Evolutionary conservation across 92 coral and sea anemone genomes (phyloP).

Genomic region (Parazoanthus darwini): DNA sequence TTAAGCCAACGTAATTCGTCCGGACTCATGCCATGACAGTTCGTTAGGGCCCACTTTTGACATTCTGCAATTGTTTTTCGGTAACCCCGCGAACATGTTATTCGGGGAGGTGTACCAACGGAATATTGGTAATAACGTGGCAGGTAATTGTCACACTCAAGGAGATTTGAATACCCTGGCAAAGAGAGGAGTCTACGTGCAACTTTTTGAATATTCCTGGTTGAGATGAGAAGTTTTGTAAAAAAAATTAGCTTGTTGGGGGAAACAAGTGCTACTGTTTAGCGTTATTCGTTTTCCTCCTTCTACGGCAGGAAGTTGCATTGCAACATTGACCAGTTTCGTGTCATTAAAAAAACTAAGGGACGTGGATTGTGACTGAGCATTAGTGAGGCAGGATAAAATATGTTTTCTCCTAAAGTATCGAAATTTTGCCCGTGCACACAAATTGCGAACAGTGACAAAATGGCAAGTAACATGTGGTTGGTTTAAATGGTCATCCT

Average conservation of each 20-base stretch:
- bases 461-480: constrained; percentile 18
- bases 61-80: constrained; percentile 28
- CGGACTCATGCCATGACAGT: background rate
- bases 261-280: background rate
- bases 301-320: background rate
- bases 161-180: constrained; percentile 25
- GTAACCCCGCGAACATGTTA: constrained; percentile 31
- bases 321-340: background rate
- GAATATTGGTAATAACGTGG: constrained; percentile 10
- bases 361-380: background rate
- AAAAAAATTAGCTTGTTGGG: background rate
- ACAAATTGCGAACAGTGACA: background rate
- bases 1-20: constrained; percentile 34
- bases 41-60: constrained; percentile 28
- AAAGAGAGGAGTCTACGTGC: background rate
- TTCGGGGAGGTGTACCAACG: background rate
- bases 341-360: background rate
- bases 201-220: background rate
- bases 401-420: constrained; percentile 10
- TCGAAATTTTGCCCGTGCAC: background rate
- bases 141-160: constrained; percentile 38
- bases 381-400: constrained; percentile 20
- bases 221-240: background rate
- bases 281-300: background rate
- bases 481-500: too few species aligned